Evolutionary conservation across 2,113 vertebrate genomes (phyloP).

Genomic region (Amblyopsis rosae): DNA sequence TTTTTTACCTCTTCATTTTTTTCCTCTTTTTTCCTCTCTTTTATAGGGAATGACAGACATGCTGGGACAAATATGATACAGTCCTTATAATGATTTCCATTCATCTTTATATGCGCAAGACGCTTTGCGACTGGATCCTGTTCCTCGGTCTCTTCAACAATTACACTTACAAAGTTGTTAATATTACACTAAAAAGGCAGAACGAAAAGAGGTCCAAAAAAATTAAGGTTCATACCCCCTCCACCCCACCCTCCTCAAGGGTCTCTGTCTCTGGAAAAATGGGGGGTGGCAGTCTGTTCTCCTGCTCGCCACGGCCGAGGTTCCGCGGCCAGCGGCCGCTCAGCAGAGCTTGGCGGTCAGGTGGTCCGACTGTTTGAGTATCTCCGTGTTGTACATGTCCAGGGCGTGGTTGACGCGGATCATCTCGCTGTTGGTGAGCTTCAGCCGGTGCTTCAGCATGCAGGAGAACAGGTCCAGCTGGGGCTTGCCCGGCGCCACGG

Average conservation of each 20-base stretch:
- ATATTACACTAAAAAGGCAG: slow-evolving; percentile 81
- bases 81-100: slow-evolving; percentile 71
- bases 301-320: slow-evolving; percentile 2
- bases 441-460: slow-evolving; percentile 98
- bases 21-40: slow-evolving; percentile 76
- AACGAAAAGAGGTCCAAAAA: slow-evolving; percentile 76
- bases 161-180: slow-evolving; percentile 94
- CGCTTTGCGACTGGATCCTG: slow-evolving; percentile 61
- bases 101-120: slow-evolving; percentile 71
- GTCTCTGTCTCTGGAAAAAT: neutral
- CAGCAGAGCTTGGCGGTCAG: slow-evolving; percentile 99
- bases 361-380: slow-evolving; percentile 98
- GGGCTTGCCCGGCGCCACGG: slow-evolving; percentile 91
- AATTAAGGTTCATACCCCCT: slow-evolving; percentile 64
- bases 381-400: slow-evolving; percentile 99
- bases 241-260: slow-evolving; percentile 7
- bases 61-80: slow-evolving; percentile 86
- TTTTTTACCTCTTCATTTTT: slow-evolving; percentile 70
- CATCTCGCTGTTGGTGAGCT: slow-evolving; percentile 98
- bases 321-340: neutral
- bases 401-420: slow-evolving; percentile 96
- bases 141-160: slow-evolving; percentile 82
- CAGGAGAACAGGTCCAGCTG: slow-evolving; percentile 99
- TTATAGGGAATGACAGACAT: slow-evolving; percentile 92
- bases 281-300: slow-evolving; percentile 33